These are phyloP conservation scores for Lamellibrachia columna DNA, from an alignment of 2,888 invertebrate genomes.

Conservation along the genomic window DNA sequence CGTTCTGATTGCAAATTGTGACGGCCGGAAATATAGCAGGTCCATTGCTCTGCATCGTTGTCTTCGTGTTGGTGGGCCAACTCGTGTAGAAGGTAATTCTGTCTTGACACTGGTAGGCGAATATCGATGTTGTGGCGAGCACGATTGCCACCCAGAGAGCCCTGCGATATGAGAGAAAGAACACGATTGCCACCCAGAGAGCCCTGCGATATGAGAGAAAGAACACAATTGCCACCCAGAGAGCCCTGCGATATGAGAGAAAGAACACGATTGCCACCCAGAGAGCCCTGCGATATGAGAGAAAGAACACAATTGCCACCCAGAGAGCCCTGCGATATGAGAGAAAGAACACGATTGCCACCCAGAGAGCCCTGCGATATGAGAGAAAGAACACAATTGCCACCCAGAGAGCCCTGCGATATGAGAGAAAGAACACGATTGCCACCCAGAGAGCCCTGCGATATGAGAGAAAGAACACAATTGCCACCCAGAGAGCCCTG, in stretches of 20 bases:
- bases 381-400: no score
- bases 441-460: background rate
- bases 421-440: no score
- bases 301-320: no score
- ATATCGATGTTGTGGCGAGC: background rate
- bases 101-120: background rate
- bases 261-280: background rate
- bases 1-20: background rate
- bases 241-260: no score
- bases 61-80: background rate
- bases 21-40: background rate
- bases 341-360: no score
- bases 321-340: no score
- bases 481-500: no score
- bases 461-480: background rate
- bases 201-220: no score
- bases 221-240: no score
- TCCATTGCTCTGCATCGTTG: background rate
- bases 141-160: background rate
- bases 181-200: no score
- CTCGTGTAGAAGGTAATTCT: background rate
- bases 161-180: background rate
- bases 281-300: background rate
- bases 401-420: no score
- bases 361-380: no score